Conservation (phyloP, 2,797 vertebrate genomes). For the Gallinago nigripennis region DNA sequence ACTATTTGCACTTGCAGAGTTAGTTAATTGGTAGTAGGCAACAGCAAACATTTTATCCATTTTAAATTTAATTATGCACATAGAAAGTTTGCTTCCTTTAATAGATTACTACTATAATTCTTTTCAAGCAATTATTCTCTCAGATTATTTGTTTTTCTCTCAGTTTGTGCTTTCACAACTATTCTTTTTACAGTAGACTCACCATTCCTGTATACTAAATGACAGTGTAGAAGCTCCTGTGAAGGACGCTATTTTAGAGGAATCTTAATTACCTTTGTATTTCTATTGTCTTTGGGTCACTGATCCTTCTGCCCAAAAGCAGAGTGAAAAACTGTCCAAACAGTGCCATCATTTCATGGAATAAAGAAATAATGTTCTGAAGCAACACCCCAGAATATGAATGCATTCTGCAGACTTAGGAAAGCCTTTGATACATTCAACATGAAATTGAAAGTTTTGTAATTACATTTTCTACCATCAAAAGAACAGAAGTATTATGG, state of each 20-base stretch:
- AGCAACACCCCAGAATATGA: background rate
- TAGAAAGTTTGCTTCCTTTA: background rate
- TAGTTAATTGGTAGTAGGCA: background rate
- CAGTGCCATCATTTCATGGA: background rate
- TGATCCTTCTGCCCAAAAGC: background rate
- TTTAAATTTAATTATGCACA: background rate
- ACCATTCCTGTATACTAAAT: background rate
- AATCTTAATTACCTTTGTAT: background rate
- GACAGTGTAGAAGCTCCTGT: background rate
- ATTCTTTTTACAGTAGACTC: background rate
- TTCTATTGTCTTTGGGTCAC: background rate
- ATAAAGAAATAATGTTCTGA: background rate
- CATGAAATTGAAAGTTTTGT: background rate
- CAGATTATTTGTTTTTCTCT: background rate
- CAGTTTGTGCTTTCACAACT: background rate
- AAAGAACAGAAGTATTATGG: background rate
- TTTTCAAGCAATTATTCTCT: background rate
- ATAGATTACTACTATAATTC: background rate
- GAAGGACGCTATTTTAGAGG: background rate
- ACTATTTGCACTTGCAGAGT: background rate
- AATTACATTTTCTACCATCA: constrained; percentile 22
- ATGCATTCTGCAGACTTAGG: background rate
- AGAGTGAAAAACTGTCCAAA: background rate
- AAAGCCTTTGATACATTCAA: background rate
- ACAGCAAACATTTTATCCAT: background rate